phyloP scores from a whole-genome alignment of 2,797 vertebrate genomes.

The Mustela erminea region DNA sequence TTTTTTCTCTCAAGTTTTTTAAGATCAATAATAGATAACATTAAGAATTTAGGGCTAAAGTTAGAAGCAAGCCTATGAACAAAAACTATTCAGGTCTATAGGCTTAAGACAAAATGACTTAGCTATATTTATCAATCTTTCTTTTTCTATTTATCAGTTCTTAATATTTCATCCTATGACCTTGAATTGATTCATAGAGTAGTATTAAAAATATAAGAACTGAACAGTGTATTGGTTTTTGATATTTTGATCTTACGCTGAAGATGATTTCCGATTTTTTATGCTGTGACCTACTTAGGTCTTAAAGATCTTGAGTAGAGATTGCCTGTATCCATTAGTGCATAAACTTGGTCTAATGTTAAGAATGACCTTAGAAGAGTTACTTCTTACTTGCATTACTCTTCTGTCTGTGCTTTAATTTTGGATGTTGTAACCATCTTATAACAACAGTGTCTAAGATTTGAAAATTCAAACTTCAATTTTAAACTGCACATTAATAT shows the following conservation, averaged over 20 bases:
- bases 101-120: not conserved
- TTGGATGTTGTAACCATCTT: not conserved
- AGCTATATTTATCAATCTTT: not conserved
- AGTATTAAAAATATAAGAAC: not conserved
- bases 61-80: not conserved
- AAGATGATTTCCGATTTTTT: not conserved
- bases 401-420: not conserved
- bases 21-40: not conserved
- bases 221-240: slow-evolving; percentile 11
- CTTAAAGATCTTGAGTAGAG: not conserved
- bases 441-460: not conserved
- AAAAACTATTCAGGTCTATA: not conserved
- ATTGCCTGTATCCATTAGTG: not conserved
- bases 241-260: slow-evolving; percentile 17
- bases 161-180: slow-evolving; percentile 8
- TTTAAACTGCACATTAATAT: not conserved
- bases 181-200: not conserved
- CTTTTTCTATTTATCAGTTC: not conserved
- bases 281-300: not conserved
- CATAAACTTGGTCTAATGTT: not conserved
- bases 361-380: not conserved
- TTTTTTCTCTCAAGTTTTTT: not conserved
- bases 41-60: not conserved
- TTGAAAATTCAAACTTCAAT: not conserved
- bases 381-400: not conserved